Evolutionary conservation across 2,797 vertebrate species (phyloP).

Genomic region (Gymnocypris eckloni): DNA sequence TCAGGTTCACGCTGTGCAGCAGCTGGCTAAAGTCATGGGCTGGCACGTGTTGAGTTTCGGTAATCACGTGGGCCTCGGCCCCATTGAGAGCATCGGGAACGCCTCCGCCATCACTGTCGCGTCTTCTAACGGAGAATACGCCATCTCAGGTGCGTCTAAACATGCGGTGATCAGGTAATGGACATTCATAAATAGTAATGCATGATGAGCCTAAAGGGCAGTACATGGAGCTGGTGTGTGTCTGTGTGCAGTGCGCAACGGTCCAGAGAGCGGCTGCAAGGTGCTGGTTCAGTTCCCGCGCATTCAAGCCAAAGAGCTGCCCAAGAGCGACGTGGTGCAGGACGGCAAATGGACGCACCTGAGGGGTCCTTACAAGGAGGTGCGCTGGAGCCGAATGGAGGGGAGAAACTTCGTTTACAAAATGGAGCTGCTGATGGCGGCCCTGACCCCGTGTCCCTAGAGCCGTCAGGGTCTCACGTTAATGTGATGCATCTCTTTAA

Average conservation of each 20-base stretch:
- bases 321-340: slow-evolving; percentile 92
- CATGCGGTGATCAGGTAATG: background rate
- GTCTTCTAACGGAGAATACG: slow-evolving; percentile 92
- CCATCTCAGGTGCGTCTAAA: slow-evolving; percentile 87
- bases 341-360: slow-evolving; percentile 94
- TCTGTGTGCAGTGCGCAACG: slow-evolving; percentile 50
- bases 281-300: slow-evolving; percentile 73
- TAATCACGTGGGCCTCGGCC: slow-evolving; percentile 93
- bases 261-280: slow-evolving; percentile 69
- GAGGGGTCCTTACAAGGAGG: slow-evolving; percentile 90
- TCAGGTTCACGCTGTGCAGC: slow-evolving; percentile 96
- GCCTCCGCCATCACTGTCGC: slow-evolving; percentile 94
- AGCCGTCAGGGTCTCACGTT: background rate
- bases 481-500: background rate
- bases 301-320: slow-evolving; percentile 77
- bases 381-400: slow-evolving; percentile 97
- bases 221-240: background rate
- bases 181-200: background rate
- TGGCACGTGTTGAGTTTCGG: slow-evolving; percentile 98
- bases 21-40: slow-evolving; percentile 98
- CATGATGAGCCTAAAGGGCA: background rate
- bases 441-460: slow-evolving; percentile 86
- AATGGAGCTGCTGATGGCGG: slow-evolving; percentile 98
- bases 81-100: slow-evolving; percentile 95
- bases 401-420: slow-evolving; percentile 98